A percentile compares a stretch with the other conserved stretches of the same genome.
Conservation (phyloP, 2,113 vertebrate species). For the Heloderma charlesbogerti region DNA sequence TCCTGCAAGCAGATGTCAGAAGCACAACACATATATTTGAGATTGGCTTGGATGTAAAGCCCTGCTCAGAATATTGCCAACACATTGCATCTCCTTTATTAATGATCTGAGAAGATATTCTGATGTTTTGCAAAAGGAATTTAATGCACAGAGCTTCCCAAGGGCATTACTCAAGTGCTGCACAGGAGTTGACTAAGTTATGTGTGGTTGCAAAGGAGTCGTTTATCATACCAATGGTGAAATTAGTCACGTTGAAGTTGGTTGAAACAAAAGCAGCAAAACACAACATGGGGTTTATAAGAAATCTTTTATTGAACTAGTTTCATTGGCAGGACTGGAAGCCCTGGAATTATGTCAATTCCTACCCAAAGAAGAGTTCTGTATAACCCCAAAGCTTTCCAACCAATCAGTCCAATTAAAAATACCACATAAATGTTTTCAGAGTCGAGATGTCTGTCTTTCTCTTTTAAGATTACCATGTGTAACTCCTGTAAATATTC, state of each 20-base stretch:
- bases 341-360: neutral
- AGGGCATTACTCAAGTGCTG: constrained; percentile 38
- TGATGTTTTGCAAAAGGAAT: constrained; percentile 60
- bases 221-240: constrained; percentile 1
- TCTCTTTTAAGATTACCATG: neutral
- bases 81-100: constrained; percentile 60
- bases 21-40: constrained; percentile 54
- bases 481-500: neutral
- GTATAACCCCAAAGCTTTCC: neutral
- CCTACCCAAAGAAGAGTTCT: neutral
- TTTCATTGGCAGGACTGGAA: neutral
- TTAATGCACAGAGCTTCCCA: constrained; percentile 55
- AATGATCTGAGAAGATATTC: constrained; percentile 59
- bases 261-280: constrained; percentile 2
- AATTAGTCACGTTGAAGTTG: constrained; percentile 28
- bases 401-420: neutral
- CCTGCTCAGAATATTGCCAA: constrained; percentile 58
- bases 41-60: constrained; percentile 42
- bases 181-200: constrained; percentile 28
- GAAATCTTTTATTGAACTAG: neutral
- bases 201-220: constrained; percentile 17
- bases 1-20: constrained; percentile 50
- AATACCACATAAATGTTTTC: neutral
- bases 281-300: neutral
- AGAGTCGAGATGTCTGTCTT: neutral